phyloP scores from a whole-genome alignment of 1,140 invertebrate species.

The Galleria mellonella region DNA sequence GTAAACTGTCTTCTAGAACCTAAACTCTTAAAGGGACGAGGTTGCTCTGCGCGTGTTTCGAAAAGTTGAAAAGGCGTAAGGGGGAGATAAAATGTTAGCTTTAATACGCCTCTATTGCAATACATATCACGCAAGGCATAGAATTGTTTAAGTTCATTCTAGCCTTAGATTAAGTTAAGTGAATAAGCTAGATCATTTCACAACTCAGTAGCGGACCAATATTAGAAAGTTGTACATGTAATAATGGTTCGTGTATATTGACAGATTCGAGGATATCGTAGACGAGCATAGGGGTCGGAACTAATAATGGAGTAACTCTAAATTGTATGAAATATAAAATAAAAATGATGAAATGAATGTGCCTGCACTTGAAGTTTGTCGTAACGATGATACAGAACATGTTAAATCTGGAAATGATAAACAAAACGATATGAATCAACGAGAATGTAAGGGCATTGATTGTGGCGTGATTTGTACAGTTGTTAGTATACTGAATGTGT shows the following conservation, averaged over 20 bases:
- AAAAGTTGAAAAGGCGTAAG: conserved; percentile 14
- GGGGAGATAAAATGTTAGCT: conserved; percentile 39
- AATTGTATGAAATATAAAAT: background rate
- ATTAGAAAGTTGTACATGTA: conserved; percentile 71
- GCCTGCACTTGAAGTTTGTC: background rate
- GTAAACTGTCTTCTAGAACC: conserved; percentile 11
- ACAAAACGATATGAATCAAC: background rate
- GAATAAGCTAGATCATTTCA: conserved; percentile 64
- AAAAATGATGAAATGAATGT: conserved; percentile 1
- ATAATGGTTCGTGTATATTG: conserved; percentile 23
- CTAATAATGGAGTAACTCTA: background rate
- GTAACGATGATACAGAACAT: background rate
- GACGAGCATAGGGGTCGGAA: background rate
- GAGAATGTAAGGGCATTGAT: background rate
- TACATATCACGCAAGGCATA: conserved; percentile 71
- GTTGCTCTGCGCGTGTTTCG: no score
- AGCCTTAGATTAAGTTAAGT: conserved; percentile 61
- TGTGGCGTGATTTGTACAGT: conserved; percentile 24
- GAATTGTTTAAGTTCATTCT: conserved; percentile 62
- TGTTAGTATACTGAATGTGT: conserved; percentile 40
- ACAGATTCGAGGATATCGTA: no score
- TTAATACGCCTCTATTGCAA: conserved; percentile 65
- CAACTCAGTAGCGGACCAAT: conserved; percentile 72
- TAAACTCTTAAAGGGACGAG: no score
- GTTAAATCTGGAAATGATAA: background rate